phyloP scores from a whole-genome alignment of 1,140 invertebrate genomes.

The Megalopta genalis region DNA sequence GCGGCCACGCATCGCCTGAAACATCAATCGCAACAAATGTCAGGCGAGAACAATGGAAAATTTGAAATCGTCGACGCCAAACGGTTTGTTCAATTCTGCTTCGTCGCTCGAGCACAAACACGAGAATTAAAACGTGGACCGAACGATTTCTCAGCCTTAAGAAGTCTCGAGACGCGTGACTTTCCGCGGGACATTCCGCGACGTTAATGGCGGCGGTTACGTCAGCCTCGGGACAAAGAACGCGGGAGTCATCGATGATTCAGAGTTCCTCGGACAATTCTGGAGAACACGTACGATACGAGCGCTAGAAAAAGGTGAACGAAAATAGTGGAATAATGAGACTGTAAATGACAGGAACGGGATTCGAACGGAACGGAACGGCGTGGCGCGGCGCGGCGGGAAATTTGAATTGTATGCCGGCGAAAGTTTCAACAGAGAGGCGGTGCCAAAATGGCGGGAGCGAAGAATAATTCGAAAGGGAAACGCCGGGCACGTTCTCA shows the following conservation, averaged over 20 bases:
- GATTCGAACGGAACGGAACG: background rate
- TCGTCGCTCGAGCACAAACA: no score
- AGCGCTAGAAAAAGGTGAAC: no score
- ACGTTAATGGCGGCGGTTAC: background rate
- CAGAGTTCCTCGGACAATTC: background rate
- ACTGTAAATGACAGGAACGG: no score
- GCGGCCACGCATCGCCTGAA: no score
- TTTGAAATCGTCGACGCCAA: no score
- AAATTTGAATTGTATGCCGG: background rate
- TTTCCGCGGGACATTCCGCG: background rate
- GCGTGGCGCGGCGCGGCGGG: background rate
- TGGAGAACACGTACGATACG: background rate
- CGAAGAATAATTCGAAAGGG: slow-evolving; percentile 6
- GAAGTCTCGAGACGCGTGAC: background rate
- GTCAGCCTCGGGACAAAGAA: background rate
- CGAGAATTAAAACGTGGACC: no score
- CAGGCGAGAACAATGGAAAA: no score
- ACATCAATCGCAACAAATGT: no score
- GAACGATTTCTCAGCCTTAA: background rate
- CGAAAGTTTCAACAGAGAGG: background rate
- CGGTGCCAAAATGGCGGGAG: background rate
- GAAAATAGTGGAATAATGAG: no score
- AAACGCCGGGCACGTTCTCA: slow-evolving; percentile 16
- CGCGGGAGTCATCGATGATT: background rate
- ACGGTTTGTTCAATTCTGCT: no score